A percentile compares a stretch with the other conserved stretches of the same genome.
phyloP scores from a whole-genome alignment of 2,888 invertebrate genomes.

The Alitta virens region DNA sequence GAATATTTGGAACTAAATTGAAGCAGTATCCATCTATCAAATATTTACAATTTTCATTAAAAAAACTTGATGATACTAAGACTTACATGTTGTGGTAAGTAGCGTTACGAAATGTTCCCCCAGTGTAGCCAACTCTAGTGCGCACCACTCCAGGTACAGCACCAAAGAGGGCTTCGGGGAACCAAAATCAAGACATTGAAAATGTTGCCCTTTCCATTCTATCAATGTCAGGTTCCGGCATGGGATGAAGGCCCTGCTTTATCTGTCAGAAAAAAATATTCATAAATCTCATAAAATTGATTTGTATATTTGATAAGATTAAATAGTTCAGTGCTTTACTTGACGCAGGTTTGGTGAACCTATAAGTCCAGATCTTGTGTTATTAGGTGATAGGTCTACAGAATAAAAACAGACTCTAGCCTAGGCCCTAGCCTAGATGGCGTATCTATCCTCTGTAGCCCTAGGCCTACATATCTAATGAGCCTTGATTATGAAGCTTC shows the following conservation, averaged over 20 bases:
- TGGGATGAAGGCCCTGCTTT: background rate
- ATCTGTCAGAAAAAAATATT: background rate
- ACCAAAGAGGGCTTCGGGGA: conserved; percentile 49
- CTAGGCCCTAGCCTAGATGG: too few species aligned
- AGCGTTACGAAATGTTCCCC: conserved; percentile 78
- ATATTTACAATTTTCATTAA: background rate
- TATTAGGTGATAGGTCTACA: too few species aligned
- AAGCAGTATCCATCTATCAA: too few species aligned
- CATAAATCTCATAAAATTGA: background rate
- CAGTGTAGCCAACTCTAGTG: conserved; percentile 92
- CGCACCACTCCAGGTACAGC: conserved; percentile 73
- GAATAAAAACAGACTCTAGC: too few species aligned
- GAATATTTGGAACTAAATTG: too few species aligned
- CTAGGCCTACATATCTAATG: too few species aligned
- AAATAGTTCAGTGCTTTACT: too few species aligned
- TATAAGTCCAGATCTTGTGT: too few species aligned
- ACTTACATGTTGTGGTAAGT: conserved; percentile 83
- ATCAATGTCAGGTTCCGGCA: conserved; percentile 9
- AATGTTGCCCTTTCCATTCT: conserved; percentile 37
- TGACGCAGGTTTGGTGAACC: too few species aligned
- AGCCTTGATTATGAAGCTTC: too few species aligned
- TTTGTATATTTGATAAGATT: too few species aligned
- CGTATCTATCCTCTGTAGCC: too few species aligned
- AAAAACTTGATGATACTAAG: background rate
- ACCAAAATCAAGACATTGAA: conserved; percentile 51